These are phyloP conservation scores for Larimichthys crocea DNA, from an alignment of 2,113 vertebrate species.

Conservation along the genomic window DNA sequence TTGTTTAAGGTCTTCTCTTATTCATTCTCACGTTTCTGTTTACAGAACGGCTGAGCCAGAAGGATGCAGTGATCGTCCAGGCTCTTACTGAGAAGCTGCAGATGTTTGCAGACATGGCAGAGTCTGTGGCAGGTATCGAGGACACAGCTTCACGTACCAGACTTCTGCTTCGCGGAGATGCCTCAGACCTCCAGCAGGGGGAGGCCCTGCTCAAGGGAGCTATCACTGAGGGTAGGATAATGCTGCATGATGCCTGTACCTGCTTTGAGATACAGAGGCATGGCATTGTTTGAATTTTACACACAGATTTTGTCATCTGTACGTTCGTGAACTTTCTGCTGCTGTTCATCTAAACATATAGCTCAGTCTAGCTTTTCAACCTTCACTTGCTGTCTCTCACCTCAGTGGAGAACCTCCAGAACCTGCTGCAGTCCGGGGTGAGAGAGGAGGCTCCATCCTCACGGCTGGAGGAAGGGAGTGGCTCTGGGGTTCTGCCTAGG, in stretches of 20 bases:
- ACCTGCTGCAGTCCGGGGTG: constrained; percentile 85
- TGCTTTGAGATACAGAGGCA: background rate
- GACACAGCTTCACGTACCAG: constrained; percentile 73
- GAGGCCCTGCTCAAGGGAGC: constrained; percentile 89
- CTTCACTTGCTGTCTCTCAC: constrained; percentile 19
- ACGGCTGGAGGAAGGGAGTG: constrained; percentile 77
- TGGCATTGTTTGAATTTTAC: background rate
- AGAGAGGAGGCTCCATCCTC: constrained; percentile 55
- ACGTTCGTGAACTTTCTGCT: background rate
- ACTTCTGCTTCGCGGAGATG: constrained; percentile 86
- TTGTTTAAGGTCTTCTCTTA: background rate
- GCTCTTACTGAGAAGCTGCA: constrained; percentile 92
- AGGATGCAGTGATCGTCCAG: constrained; percentile 88
- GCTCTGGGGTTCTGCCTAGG: constrained; percentile 74
- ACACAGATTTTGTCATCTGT: background rate
- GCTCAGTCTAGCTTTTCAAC: background rate
- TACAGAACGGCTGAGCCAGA: constrained; percentile 88
- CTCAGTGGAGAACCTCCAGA: constrained; percentile 92
- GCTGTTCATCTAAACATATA: background rate
- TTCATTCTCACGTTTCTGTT: background rate
- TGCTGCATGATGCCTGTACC: background rate
- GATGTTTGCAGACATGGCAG: constrained; percentile 91
- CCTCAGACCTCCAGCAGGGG: constrained; percentile 89
- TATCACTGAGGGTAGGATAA: constrained; percentile 88
- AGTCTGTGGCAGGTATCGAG: constrained; percentile 84